Evolutionary conservation across 2,888 invertebrate species (phyloP), one percentile per base, ranked within the genome.

Genomic region (Matsumyia berberina): DNA sequence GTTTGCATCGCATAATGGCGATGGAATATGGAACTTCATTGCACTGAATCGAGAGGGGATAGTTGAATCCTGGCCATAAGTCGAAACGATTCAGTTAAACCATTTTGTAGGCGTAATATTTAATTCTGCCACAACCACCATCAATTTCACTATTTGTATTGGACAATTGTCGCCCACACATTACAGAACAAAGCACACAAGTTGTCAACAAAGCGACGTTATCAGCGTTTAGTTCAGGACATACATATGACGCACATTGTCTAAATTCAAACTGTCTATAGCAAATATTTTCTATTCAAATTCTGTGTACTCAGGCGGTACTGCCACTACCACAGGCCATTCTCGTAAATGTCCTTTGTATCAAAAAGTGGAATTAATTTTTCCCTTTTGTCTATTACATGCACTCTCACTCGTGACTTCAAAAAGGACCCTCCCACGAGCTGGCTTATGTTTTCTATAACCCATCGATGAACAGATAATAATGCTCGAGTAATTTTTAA

Each of bases 161-260:
- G 60, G 29, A 42, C 60, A 60, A 5, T 60, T 24, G 42, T 29
- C 49, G 11, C 19, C 64, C 46, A 49, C 19, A 35, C 17, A 49
- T 35, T 19, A 49, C 35, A 5, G 12, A 15, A 64, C 46, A 64
- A 64, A 33, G 19, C 12, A 46, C 35, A 35, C 1, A 49, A 33
- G 19, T 64, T 19, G 58, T 60, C 60, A 60, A 42, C 17, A 33
- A 33, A 33, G 35, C 44, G 62, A 46, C 33, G 24, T 17, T 60
- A 60, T 60, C 46, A 35, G 49, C 24, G 9, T 35, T 15, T n/a
- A 33, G 46, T 31, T 19, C 31, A 4, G 35, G 19, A 64, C 46
- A 49, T 17, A 62, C 11, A n/a, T n/a, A n/a, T n/a, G n/a, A 31
- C 39, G 15, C 44, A 9, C 33, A 46, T n/a, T 39, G 17, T 33